These are phyloP conservation scores for Hoplias malabaricus DNA, from an alignment of 2,113 vertebrate species.

Conservation along the genomic window DNA sequence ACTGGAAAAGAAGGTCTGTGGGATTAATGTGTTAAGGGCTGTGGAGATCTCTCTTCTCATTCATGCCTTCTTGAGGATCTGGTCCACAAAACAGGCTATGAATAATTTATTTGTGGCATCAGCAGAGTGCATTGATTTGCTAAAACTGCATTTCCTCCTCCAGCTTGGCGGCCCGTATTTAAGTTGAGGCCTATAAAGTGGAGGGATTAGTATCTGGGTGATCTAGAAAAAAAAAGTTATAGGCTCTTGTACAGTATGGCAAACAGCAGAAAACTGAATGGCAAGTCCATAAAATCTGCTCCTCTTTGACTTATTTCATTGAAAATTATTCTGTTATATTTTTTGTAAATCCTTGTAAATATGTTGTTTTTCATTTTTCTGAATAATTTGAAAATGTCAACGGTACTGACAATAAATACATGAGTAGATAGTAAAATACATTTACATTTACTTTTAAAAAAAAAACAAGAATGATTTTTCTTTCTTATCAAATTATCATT, in stretches of 20 bases:
- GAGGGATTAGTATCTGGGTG: neutral
- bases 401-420: no score
- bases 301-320: no score
- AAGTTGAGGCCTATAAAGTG: neutral
- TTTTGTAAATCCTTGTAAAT: no score
- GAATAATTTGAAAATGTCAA: no score
- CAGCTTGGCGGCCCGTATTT: constrained; percentile 44
- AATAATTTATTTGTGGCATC: constrained; percentile 65
- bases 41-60: constrained; percentile 17
- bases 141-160: constrained; percentile 60
- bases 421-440: no score
- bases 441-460: no score
- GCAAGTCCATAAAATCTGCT: no score
- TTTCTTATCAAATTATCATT: no score
- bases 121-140: constrained; percentile 61
- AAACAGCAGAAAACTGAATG: no score
- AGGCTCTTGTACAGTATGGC: neutral
- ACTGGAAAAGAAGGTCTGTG: neutral
- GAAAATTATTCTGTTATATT: no score
- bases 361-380: no score
- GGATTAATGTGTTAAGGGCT: neutral
- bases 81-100: constrained; percentile 53
- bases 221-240: neutral
- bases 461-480: no score
- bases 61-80: constrained; percentile 52